Conservation (phyloP, 92 coral and sea anemone species). For the Metridium senile region DNA sequence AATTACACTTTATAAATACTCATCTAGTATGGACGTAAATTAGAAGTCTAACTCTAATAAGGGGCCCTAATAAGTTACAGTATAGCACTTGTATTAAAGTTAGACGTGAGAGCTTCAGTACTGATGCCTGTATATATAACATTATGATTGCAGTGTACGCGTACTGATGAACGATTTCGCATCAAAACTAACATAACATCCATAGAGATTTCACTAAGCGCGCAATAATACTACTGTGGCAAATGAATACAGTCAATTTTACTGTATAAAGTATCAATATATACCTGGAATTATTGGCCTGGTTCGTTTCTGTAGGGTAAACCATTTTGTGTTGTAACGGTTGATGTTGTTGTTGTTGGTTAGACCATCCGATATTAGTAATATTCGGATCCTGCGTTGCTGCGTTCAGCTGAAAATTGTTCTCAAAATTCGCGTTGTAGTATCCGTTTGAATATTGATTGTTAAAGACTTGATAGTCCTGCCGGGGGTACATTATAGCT, state of each 20-base stretch:
- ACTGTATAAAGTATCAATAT: not conserved
- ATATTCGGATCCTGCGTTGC: slow-evolving; percentile 7
- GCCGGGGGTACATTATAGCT: slow-evolving; percentile 37
- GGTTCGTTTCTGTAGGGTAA: slow-evolving; percentile 26
- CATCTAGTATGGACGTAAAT: too few relatives aligned
- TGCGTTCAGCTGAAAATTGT: slow-evolving; percentile 12
- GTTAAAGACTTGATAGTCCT: slow-evolving; percentile 18
- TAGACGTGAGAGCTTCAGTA: not conserved
- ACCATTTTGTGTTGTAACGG: slow-evolving; percentile 35
- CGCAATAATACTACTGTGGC: not conserved
- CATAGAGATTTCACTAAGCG: not conserved
- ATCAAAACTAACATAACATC: not conserved
- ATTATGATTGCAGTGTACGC: too few relatives aligned
- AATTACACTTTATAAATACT: too few relatives aligned
- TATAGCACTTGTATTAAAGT: too few relatives aligned
- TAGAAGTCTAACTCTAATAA: too few relatives aligned
- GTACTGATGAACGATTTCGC: too few relatives aligned
- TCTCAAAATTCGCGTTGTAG: slow-evolving; percentile 6
- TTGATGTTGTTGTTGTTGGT: slow-evolving; percentile 22
- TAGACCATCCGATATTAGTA: slow-evolving; percentile 11
- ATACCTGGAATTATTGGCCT: slow-evolving; percentile 29
- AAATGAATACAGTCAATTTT: not conserved
- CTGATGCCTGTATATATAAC: not conserved
- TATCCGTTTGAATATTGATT: slow-evolving; percentile 31
- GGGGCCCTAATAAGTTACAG: too few relatives aligned